Percentiles rank a stretch among this genome's conserved stretches.
These are phyloP conservation scores for Bujurquina vittata DNA, from an alignment of 2,113 vertebrate genomes.

Conservation along the genomic window DNA sequence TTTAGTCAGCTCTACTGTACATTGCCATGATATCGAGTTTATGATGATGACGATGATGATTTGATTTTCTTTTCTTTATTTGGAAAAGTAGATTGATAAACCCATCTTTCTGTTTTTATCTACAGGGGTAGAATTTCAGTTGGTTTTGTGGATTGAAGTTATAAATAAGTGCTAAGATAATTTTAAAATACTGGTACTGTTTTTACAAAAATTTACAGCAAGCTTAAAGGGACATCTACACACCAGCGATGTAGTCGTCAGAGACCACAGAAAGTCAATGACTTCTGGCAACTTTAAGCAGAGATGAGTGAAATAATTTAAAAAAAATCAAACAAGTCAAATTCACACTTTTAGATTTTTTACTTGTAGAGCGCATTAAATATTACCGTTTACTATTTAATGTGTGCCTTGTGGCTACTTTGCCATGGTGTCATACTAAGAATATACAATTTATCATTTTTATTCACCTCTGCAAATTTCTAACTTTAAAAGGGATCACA, in stretches of 20 bases:
- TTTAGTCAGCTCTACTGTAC: too few species aligned
- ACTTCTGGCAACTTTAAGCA: background rate
- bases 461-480: background rate
- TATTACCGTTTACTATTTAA: background rate
- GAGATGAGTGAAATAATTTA: too few species aligned
- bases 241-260: background rate
- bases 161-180: background rate
- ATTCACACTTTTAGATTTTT: background rate
- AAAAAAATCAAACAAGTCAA: rapidly evolving
- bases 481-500: background rate
- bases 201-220: background rate
- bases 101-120: background rate
- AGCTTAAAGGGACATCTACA: background rate
- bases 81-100: background rate
- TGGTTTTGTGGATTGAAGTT: background rate
- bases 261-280: background rate
- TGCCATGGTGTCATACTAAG: background rate
- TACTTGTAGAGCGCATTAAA: background rate
- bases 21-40: background rate
- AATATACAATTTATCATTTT: background rate
- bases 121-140: background rate
- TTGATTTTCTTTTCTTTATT: background rate
- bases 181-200: background rate
- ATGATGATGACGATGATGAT: background rate
- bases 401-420: background rate